Evolutionary conservation across 2,888 invertebrate genomes (phyloP).

Genomic region (Hydrotaea diabolus): DNA sequence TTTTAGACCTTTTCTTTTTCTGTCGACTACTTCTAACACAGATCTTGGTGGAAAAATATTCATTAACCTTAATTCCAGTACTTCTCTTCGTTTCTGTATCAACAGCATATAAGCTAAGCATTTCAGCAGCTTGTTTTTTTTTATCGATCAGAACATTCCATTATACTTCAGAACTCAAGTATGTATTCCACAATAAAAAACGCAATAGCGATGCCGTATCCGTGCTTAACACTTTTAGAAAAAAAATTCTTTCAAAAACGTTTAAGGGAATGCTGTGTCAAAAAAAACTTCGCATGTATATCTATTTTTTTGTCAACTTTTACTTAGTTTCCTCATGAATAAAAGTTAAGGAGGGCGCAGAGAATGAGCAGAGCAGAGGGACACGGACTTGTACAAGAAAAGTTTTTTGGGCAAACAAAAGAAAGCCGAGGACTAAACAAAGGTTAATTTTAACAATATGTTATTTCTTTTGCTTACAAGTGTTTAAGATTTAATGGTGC

Average conservation of each 20-base stretch:
- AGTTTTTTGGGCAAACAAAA: neutral
- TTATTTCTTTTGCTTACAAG: constrained; percentile 47
- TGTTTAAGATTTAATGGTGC: constrained; percentile 58
- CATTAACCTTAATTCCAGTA: too few species aligned
- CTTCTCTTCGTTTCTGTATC: too few species aligned
- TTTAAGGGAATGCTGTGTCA: neutral
- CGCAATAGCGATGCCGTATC: too few species aligned
- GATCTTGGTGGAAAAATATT: too few species aligned
- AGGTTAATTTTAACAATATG: constrained; percentile 54
- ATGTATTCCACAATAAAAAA: too few species aligned
- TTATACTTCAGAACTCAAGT: too few species aligned
- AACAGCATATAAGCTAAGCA: too few species aligned
- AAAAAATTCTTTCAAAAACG: neutral
- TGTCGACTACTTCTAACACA: too few species aligned
- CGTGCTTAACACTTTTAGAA: too few species aligned
- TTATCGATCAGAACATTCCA: too few species aligned
- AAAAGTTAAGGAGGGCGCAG: neutral
- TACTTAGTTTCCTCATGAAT: neutral
- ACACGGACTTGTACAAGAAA: neutral
- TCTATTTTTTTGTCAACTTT: neutral
- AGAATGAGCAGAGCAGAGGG: neutral
- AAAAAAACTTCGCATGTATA: neutral
- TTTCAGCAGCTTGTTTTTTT: too few species aligned
- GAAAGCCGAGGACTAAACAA: constrained; percentile 10
- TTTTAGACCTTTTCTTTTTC: too few species aligned